phyloP scores from a whole-genome alignment of 2,888 invertebrate species.

The Phyto melanocephala region DNA sequence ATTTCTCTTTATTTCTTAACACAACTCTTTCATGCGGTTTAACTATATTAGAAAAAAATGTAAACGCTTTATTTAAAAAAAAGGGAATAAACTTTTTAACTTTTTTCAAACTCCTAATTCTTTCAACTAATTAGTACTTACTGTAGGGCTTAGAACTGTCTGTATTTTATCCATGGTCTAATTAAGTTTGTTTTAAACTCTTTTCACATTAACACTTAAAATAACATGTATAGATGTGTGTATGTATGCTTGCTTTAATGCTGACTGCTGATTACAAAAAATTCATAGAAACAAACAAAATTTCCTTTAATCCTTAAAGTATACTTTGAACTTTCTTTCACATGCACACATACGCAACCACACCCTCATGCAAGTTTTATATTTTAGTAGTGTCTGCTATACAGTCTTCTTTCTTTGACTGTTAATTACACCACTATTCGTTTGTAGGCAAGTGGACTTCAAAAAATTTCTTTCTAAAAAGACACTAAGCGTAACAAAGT shows the following conservation, averaged over 20 bases:
- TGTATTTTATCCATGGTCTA: slow-evolving; percentile 7
- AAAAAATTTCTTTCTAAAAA: no score
- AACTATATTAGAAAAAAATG: no score
- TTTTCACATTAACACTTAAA: not conserved
- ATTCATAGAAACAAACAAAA: not conserved
- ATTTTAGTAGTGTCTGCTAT: not conserved
- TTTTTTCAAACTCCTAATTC: slow-evolving; percentile 14
- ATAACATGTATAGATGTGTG: not conserved
- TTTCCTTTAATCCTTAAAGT: slow-evolving; percentile 10
- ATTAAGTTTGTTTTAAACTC: slow-evolving; percentile 22
- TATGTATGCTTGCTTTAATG: not conserved
- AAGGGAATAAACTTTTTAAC: not conserved
- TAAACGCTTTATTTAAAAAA: no score
- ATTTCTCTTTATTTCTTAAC: no score
- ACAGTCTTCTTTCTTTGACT: slow-evolving; percentile 7
- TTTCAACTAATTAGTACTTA: slow-evolving; percentile 18
- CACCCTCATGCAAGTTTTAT: not conserved
- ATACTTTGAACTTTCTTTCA: slow-evolving; percentile 29
- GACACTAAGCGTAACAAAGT: no score
- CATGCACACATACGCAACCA: not conserved
- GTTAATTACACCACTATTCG: not conserved
- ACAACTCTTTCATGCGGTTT: no score
- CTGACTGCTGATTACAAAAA: not conserved
- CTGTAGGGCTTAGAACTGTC: slow-evolving; percentile 1
- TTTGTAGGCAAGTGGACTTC: not conserved